Conservation (phyloP, 2,888 invertebrate species). For the Microplitis deprimator region DNA sequence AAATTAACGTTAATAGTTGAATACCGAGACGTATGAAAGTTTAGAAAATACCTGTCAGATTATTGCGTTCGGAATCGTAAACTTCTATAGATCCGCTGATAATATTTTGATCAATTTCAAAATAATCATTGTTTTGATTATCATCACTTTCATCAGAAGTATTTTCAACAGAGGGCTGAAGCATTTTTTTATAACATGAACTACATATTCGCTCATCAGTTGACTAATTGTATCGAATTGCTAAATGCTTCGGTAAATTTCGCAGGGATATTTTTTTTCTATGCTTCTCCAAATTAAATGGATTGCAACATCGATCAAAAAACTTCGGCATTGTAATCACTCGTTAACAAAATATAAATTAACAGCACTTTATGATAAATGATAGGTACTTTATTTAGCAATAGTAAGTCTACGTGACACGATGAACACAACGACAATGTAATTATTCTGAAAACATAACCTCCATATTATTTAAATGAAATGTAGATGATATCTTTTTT, state of each 20-base stretch:
- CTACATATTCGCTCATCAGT: background rate
- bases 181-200: constrained; percentile 15
- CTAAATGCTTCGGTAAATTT: background rate
- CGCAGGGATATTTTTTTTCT: background rate
- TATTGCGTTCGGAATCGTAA: constrained; percentile 34
- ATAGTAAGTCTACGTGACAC: background rate
- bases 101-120: constrained; percentile 35
- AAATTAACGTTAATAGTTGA: background rate
- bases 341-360: background rate
- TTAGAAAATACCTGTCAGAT: constrained; percentile 10
- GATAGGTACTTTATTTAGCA: background rate
- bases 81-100: constrained; percentile 28
- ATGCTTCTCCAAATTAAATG: background rate
- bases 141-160: constrained; percentile 32
- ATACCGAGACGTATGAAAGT: background rate
- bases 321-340: background rate
- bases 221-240: background rate
- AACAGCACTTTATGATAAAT: background rate
- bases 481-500: background rate
- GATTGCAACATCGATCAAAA: background rate
- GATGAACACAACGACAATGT: background rate
- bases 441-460: background rate
- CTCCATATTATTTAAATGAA: constrained; percentile 1
- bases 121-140: constrained; percentile 28
- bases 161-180: constrained; percentile 29